Base-by-base conservation (phyloP, 2,888 invertebrate species). In the Herminia tarsipennalis region DNA sequence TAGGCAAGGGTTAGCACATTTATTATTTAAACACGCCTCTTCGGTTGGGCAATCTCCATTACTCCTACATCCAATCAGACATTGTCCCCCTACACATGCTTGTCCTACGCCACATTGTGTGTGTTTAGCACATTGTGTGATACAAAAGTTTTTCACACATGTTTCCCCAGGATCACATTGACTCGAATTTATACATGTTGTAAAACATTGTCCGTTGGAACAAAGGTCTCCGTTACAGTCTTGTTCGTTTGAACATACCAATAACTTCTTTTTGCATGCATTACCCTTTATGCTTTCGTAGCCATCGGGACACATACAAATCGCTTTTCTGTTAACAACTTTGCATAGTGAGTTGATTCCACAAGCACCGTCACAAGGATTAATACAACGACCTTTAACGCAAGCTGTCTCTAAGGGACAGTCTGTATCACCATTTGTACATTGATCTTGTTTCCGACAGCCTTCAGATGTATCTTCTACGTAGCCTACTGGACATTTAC, bases 141-240 rank as follows among this genome's bases (percentile, higher is more conserved):
- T 93, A 73, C 98, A 98, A 56, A 95, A 94, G 75, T 94, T 97
- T 62, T 95, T 94, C 1, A 94, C 79, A 76, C 98, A 98, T 60
- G 93, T 92, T 74, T 98, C 97, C 13, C 96, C 97, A 8, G 86
- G 78, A 2, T 95, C 95, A 76, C 97, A 98, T 72, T 97, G 97
- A 37, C 93, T 93, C 18, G 93, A 92, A 72, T 95, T 94, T 54
- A 95, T 93, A 69, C 97, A 98, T 13, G 96, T 95, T 9, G 95
- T 92, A 80, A 95, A 94, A 75, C 98, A 98, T 78, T 97, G 96
- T 5, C 95, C 95, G 66, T 95, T 95, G 27, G 94, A 93, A 79
- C 98, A 98, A 25, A 95, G 92, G 60, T 95, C 95, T 28, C 94
- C 95, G 25, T 93, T 94, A 69, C 98, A 98, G 50, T 97, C 96